phyloP scores from a whole-genome alignment of 1,140 invertebrate genomes.

The Bacillus rossius region DNA sequence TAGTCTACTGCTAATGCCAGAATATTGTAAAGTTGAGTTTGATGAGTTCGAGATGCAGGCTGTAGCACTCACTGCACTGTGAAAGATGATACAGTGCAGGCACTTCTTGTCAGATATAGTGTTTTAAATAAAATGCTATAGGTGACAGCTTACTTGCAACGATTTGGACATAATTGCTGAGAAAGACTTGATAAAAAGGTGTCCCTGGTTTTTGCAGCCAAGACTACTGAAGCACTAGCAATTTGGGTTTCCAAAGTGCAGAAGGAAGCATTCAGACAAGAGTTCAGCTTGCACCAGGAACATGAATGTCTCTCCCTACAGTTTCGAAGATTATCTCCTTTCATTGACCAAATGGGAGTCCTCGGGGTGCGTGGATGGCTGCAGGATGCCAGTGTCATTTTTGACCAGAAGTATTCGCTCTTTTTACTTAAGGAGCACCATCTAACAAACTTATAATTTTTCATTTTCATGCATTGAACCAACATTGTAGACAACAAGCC shows the following conservation, averaged over 20 bases:
- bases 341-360: constrained; percentile 19
- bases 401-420: constrained; percentile 13
- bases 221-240: not conserved
- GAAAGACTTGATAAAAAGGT: not conserved
- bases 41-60: not conserved
- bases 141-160: too few relatives aligned
- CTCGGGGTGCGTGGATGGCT: constrained; percentile 24
- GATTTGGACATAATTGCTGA: too few relatives aligned
- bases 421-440: too few relatives aligned
- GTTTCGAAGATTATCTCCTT: not conserved
- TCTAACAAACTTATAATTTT: constrained; percentile 26
- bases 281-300: not conserved
- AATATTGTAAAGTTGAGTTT: not conserved
- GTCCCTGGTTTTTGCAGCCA: not conserved
- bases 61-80: not conserved
- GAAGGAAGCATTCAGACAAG: not conserved
- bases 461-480: constrained; percentile 26
- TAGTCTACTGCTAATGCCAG: not conserved
- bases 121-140: too few relatives aligned
- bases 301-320: too few relatives aligned
- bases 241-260: not conserved
- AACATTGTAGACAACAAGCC: constrained; percentile 29
- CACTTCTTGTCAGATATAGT: too few relatives aligned
- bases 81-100: too few relatives aligned
- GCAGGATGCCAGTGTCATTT: constrained; percentile 12